phyloP scores from a whole-genome alignment of 2,797 vertebrate genomes.

The Hafferia zeledoni region DNA sequence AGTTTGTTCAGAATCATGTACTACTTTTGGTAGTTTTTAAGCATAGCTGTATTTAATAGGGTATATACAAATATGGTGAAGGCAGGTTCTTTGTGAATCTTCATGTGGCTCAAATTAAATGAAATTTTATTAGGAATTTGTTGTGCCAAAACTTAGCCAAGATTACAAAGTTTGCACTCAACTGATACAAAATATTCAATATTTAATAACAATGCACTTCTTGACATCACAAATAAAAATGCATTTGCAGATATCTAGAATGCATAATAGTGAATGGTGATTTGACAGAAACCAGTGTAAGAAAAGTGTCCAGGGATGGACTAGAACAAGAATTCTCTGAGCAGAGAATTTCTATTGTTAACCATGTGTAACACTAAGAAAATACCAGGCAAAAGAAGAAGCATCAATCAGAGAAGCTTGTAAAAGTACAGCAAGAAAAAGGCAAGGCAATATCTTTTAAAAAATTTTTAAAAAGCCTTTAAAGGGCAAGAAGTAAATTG shows the following conservation, averaged over 20 bases:
- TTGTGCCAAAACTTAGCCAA: background rate
- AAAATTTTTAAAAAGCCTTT: background rate
- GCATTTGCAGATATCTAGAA: background rate
- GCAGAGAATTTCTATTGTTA: background rate
- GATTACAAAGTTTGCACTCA: background rate
- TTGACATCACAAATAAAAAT: background rate
- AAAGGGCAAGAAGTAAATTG: background rate
- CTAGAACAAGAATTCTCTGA: background rate
- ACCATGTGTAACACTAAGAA: background rate
- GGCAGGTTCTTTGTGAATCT: background rate
- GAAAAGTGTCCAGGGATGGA: background rate
- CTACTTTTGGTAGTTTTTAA: background rate
- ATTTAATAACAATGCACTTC: background rate
- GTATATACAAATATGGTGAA: background rate
- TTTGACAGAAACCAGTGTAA: background rate
- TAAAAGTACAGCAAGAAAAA: conserved; percentile 25
- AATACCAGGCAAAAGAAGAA: background rate
- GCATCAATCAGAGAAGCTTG: background rate
- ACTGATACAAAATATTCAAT: background rate
- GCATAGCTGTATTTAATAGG: background rate
- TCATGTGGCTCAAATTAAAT: background rate
- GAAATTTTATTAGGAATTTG: background rate
- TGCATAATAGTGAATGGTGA: background rate
- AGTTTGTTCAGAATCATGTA: background rate
- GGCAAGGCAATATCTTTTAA: background rate